Percentiles rank a stretch among this genome's conserved stretches.
phyloP scores from a whole-genome alignment of 1,140 invertebrate species.

The Pantala flavescens region DNA sequence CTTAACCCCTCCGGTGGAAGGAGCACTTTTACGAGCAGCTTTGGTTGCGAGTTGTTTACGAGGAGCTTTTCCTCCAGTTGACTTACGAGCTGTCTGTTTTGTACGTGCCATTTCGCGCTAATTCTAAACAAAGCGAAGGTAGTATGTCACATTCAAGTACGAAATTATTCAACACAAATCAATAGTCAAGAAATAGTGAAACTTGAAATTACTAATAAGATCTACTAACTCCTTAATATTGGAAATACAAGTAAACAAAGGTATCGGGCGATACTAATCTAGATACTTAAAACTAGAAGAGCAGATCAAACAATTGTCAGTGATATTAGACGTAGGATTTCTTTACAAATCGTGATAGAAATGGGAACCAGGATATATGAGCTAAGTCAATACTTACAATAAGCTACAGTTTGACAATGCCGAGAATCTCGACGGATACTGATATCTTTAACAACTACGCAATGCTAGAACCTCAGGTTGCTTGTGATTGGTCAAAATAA shows the following conservation, averaged over 20 bases:
- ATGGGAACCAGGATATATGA: too few species aligned
- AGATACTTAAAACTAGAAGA: neutral
- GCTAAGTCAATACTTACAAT: too few species aligned
- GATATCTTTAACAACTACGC: neutral
- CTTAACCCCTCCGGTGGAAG: conserved; percentile 64
- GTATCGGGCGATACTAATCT: neutral
- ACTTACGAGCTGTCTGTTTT: conserved; percentile 82
- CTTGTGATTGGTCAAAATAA: conserved; percentile 15
- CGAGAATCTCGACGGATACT: neutral
- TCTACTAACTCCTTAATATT: neutral
- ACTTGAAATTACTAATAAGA: neutral
- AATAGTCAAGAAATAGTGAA: neutral
- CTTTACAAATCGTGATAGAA: too few species aligned
- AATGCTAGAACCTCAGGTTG: neutral
- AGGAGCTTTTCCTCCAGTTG: conserved; percentile 75
- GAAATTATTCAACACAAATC: neutral
- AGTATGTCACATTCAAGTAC: neutral
- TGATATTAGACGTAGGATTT: too few species aligned
- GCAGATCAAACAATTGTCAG: neutral
- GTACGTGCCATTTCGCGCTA: conserved; percentile 62
- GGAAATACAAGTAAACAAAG: neutral
- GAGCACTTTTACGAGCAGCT: conserved; percentile 61
- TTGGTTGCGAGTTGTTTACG: conserved; percentile 79
- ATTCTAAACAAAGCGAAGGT: neutral
- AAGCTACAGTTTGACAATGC: neutral